A percentile compares a stretch with the other conserved stretches of the same genome.
Conservation (phyloP, 2,797 vertebrate genomes). For the Gymnoscopelus microlampas region DNA sequence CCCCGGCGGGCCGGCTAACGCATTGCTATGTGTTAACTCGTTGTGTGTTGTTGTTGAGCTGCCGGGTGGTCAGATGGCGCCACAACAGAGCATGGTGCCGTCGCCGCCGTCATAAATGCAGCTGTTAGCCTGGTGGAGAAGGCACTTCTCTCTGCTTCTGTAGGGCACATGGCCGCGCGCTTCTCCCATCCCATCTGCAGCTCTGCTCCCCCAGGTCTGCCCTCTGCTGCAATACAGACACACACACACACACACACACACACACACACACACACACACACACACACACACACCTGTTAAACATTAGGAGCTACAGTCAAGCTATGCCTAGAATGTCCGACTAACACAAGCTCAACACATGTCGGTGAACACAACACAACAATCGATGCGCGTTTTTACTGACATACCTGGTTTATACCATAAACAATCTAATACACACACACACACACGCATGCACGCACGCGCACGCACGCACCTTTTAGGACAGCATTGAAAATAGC, state of each 20-base stretch:
- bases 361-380: constrained; percentile 1
- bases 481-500: no score
- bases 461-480: neutral
- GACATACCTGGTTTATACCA: neutral
- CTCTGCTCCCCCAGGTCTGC: constrained; percentile 46
- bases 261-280: neutral
- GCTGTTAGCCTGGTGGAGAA: constrained; percentile 37
- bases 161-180: constrained; percentile 71
- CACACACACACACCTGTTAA: constrained; percentile 36
- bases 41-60: constrained; percentile 40
- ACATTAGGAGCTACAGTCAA: constrained; percentile 31
- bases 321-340: neutral
- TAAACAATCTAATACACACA: neutral
- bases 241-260: constrained; percentile 17
- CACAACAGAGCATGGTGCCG: constrained; percentile 47
- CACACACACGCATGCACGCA: neutral
- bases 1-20: constrained; percentile 23
- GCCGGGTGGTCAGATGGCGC: constrained; percentile 23
- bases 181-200: constrained; percentile 66
- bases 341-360: neutral
- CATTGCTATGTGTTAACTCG: constrained; percentile 25
- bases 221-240: constrained; percentile 50
- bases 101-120: constrained; percentile 50
- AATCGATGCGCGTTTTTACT: neutral
- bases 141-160: constrained; percentile 55